phyloP scores from a whole-genome alignment of 2,888 invertebrate genomes.

The Muschampia plurimacula region DNA sequence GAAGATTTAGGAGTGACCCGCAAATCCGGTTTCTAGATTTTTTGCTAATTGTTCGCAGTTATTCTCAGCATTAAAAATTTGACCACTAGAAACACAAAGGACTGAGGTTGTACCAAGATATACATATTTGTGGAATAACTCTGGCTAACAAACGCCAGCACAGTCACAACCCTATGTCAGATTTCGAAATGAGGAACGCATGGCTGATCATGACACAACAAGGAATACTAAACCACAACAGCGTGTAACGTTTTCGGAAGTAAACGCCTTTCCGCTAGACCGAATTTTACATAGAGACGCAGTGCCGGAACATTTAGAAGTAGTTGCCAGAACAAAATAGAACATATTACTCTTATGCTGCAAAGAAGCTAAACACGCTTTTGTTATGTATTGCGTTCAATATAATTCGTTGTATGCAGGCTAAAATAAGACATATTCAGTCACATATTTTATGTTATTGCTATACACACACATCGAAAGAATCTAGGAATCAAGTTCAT shows the following conservation, averaged over 20 bases:
- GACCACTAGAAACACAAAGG: too few species aligned
- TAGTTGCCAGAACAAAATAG: slow-evolving; percentile 14
- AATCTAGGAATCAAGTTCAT: too few species aligned
- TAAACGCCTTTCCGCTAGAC: slow-evolving; percentile 11
- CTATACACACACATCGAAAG: too few species aligned
- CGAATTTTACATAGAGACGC: slow-evolving; percentile 1
- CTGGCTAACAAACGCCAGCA: background rate
- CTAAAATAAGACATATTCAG: background rate
- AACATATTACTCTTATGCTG: slow-evolving; percentile 5
- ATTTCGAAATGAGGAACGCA: slow-evolving; percentile 13
- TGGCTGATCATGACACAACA: slow-evolving; percentile 21
- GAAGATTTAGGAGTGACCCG: too few species aligned
- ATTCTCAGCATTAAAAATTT: too few species aligned
- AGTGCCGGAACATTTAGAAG: slow-evolving; percentile 5
- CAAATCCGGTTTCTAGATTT: too few species aligned
- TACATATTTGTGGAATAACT: background rate
- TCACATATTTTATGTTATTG: too few species aligned
- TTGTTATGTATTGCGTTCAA: background rate
- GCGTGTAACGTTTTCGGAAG: slow-evolving; percentile 20
- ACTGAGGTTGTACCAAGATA: too few species aligned
- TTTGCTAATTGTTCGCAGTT: too few species aligned
- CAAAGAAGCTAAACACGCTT: background rate
- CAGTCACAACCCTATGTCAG: slow-evolving; percentile 1
- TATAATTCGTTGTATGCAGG: background rate
- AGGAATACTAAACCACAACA: slow-evolving; percentile 20